Base-by-base conservation (phyloP, 2,888 invertebrate species). In the Norana najaformis region DNA sequence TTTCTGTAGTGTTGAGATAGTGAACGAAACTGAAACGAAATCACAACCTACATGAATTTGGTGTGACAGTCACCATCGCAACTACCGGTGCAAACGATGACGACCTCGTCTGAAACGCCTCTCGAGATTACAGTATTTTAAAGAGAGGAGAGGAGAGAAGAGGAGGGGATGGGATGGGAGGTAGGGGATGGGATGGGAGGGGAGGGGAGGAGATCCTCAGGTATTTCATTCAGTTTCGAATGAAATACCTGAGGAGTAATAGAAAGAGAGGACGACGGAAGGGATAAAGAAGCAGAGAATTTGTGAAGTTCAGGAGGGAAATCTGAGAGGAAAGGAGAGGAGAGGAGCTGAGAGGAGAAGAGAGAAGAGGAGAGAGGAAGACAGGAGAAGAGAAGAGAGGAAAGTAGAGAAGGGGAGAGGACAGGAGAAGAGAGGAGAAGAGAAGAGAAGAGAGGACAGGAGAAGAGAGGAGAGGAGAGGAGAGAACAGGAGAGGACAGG, bases 1-100 rank as follows among this genome's bases (percentile, higher is more conserved):
- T 1, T 69, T 69, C 69, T 69, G 69, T 69, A 69, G 69, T n/a
- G 69, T 69, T 69, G 69, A 69, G 69, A 69, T 69, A n/a, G n/a
- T 30, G 13, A n/a, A n/a, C 69, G 11, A n/a, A n/a, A 30, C 69
- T n/a, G n/a, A 69, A 1, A 69, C n/a, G 69, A 30, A n/a, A 69
- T 69, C 69, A 69, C 69, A 69, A 69, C 69, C 69, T 69, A 69
- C 69, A 69, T 69, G 69, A 69, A 69, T 69, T 69, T 69, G 69
- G 69, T n/a, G 30, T 69, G 69, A 69, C 69, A 69, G 69, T n/a
- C 69, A 69, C 69, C n/a, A 8, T n/a, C 69, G 11, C 69, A 69
- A n/a, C 69, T 69, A 16, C 69, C 20, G 14, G 14, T 3, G n/a
- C n/a, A n/a, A 3, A 47, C 2, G 23, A 47, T 23, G 47, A 1